phyloP scores from a whole-genome alignment of 2,888 invertebrate species.

The Nemapogon koenigi region DNA sequence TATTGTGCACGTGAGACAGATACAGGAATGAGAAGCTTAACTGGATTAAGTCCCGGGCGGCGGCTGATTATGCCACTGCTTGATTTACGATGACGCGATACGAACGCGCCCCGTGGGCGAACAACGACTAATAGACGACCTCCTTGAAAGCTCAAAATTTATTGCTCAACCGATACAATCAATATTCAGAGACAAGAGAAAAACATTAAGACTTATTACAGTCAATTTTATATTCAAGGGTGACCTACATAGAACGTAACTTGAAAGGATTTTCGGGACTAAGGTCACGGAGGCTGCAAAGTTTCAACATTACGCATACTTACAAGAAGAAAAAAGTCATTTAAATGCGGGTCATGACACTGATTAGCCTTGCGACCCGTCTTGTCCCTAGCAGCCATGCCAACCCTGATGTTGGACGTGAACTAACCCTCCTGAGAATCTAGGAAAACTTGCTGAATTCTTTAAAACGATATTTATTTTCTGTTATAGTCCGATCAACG shows the following conservation, averaged over 20 bases:
- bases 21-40: conserved; percentile 51
- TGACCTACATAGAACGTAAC: not conserved
- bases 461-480: no score
- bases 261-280: conserved; percentile 14
- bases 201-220: conserved; percentile 33
- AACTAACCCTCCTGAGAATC: no score
- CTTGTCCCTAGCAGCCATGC: no score
- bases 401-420: no score
- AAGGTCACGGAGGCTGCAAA: conserved; percentile 27
- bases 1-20: conserved; percentile 49
- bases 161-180: conserved; percentile 47
- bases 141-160: conserved; percentile 45
- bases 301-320: conserved; percentile 31
- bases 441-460: no score
- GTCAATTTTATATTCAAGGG: not conserved
- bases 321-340: conserved; percentile 41
- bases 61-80: conserved; percentile 53
- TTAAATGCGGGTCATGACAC: conserved; percentile 52
- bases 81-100: conserved; percentile 60
- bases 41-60: conserved; percentile 46
- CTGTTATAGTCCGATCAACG: no score
- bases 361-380: conserved; percentile 47
- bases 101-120: conserved; percentile 15
- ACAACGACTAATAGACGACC: conserved; percentile 40
- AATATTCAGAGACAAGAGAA: conserved; percentile 31